Percentiles rank a stretch among this genome's conserved stretches.
phyloP scores from a whole-genome alignment of 2,113 vertebrate species.

The Dendropsophus ebraccatus region DNA sequence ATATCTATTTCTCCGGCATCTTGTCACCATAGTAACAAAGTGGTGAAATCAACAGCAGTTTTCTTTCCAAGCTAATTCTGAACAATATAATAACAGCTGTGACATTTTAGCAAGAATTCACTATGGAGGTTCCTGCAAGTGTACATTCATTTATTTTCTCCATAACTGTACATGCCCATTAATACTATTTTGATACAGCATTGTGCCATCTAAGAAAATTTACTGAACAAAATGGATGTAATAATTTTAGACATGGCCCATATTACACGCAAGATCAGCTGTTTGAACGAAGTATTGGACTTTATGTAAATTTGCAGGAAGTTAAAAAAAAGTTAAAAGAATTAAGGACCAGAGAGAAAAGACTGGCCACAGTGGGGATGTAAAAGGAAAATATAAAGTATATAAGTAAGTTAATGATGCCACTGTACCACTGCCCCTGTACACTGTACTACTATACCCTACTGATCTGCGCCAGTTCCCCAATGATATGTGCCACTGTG shows the following conservation, averaged over 20 bases:
- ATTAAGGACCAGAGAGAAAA: no score
- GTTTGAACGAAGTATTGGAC: background rate
- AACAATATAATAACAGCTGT: constrained; percentile 35
- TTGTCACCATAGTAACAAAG: constrained; percentile 43
- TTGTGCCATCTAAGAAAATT: background rate
- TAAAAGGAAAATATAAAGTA: no score
- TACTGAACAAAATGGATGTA: background rate
- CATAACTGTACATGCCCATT: constrained; percentile 15
- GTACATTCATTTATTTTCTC: constrained; percentile 32
- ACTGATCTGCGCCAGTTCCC: no score
- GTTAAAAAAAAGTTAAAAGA: background rate
- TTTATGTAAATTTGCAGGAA: background rate
- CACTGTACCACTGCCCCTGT: no score
- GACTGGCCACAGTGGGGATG: no score
- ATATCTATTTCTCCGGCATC: constrained; percentile 17
- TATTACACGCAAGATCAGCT: background rate
- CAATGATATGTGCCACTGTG: no score
- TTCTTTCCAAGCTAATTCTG: constrained; percentile 26
- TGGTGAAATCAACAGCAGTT: constrained; percentile 19
- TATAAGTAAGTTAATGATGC: no score
- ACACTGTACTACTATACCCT: no score
- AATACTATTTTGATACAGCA: background rate
- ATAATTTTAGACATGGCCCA: background rate
- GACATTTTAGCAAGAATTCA: constrained; percentile 33
- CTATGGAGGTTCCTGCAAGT: constrained; percentile 18